Evolutionary conservation across 2,113 vertebrate species (phyloP), one percentile per base, ranked within the genome.

Genomic region (Cottus gobio): DNA sequence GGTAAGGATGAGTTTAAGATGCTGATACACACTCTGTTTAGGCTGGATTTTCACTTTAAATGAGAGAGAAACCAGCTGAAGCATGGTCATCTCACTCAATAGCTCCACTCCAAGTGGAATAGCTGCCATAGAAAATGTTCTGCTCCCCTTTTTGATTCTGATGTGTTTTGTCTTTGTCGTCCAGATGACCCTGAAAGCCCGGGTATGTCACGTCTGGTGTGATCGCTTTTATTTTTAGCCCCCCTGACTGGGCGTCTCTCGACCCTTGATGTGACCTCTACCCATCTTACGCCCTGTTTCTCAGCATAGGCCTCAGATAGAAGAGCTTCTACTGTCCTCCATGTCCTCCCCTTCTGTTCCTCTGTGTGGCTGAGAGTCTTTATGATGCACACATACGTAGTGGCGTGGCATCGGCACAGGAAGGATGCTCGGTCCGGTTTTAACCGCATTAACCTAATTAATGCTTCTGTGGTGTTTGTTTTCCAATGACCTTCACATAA

Each of bases 191-290:
- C 93, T 71, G 93, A 94, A 75, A 94, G 93, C 87, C 93, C 92
- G 88, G 94, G 93, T 95, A 95, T 94, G 95, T 95, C 86, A 87
- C 84, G 89, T 89, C 64, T 90, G 85, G 16, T 91, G 91, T 94
- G 92, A 44, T 87, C 82, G 84, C 87, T 84, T 91, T 91, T 9
- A 46, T 18, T 18, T 79, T 83, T 90, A 73, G 61, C 31, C 56
- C 56, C 56, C 75, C 81, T 65, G 24, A 46, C 79, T 82, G 72
- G 77, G 73, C 71, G 30, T 67, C 77, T 67, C 79, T 74, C 79
- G 57, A 64, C 75, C 72, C 72, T 80, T 87, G 62, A 81, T 77
- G 57, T 85, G 75, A 69, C 68, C 76, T 76, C 4, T 82, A 57
- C 73, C 72, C 87, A 70, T 86, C 82, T 84, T 73, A 36, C 30